Evolutionary conservation across 2,113 vertebrate species (phyloP), one percentile per base, ranked within the genome.

Genomic region (Oenanthe melanoleuca): DNA sequence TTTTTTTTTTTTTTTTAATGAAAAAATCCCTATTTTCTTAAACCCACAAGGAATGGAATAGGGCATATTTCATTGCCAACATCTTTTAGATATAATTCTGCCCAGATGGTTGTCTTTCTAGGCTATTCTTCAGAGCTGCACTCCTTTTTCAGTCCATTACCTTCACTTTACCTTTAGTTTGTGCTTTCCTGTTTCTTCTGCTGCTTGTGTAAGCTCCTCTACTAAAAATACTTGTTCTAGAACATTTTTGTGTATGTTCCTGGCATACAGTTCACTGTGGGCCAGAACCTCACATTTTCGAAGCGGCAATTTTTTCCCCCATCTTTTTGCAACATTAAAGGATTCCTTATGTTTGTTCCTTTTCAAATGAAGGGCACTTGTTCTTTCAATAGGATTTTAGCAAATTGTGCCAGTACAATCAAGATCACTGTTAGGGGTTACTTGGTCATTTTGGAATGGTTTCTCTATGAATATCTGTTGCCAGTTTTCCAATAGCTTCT

Each of bases 71-170:
- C 37, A 70, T 63, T 80, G 67, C 52, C 42, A 92, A 4, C 24
- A 22, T 45, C 6, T 71, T 93, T 78, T 47, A 94, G 59, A 70
- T 2, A 7, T 73, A 63, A 70, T 88, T 88, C 60, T 88, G 26
- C 14, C 17, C 80, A 92, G 64, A 42, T 92, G 20, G 26, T 70
- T 78, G 33, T 44, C 21, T 80, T 90, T 80, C 45, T 57, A 66
- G 33, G 50, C 47, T 63, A 11, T 71, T 83, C 60, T 73, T 93
- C 38, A 79, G 78, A 93, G n/a, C 63, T 69, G 31, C 16, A 10
- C n/a, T 92, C 34, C 16, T 80, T 94, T 94, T 94, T 85, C 66
- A 88, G 59, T 55, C 26, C 49, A 67, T 88, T 94, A 63, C 42
- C 40, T 86, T 93, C 34, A 34, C 29, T 90, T 86, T 53, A 61